Conservation (phyloP, 1,140 invertebrate species). For the Hirudo medicinalis region DNA sequence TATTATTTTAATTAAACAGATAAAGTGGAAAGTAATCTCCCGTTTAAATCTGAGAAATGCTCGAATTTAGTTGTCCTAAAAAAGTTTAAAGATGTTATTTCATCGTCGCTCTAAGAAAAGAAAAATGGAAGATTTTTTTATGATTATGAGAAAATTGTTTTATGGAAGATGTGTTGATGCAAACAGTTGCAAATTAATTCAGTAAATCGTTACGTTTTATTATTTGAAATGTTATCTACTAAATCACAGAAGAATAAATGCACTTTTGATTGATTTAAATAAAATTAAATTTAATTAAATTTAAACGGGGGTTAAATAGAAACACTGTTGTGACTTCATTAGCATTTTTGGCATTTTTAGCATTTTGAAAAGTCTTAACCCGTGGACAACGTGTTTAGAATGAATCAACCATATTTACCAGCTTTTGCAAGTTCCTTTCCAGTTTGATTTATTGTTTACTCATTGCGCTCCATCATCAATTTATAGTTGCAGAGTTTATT, state of each 20-base stretch:
- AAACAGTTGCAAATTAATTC: neutral
- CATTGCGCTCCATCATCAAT: too few species aligned
- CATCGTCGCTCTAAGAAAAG: neutral
- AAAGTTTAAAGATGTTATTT: too few species aligned
- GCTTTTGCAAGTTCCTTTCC: neutral
- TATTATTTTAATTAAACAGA: too few species aligned
- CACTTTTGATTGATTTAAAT: neutral
- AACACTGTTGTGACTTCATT: neutral
- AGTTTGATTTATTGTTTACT: neutral
- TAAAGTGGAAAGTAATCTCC: too few species aligned
- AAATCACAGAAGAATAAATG: neutral
- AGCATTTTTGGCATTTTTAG: too few species aligned
- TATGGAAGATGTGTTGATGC: too few species aligned
- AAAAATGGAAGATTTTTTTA: neutral
- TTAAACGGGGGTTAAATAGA: neutral
- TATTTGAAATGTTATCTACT: neutral
- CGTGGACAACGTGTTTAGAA: neutral
- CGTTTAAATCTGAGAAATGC: too few species aligned
- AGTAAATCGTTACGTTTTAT: neutral
- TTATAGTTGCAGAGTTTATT: too few species aligned
- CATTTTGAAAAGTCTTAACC: neutral
- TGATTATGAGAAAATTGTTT: neutral
- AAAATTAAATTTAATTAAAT: neutral
- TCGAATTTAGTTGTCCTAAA: too few species aligned
- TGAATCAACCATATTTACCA: neutral